Percentiles rank a stretch among this genome's conserved stretches.
Evolutionary conservation across 2,888 invertebrate species (phyloP).

Genomic region (Drosophila eohydei): DNA sequence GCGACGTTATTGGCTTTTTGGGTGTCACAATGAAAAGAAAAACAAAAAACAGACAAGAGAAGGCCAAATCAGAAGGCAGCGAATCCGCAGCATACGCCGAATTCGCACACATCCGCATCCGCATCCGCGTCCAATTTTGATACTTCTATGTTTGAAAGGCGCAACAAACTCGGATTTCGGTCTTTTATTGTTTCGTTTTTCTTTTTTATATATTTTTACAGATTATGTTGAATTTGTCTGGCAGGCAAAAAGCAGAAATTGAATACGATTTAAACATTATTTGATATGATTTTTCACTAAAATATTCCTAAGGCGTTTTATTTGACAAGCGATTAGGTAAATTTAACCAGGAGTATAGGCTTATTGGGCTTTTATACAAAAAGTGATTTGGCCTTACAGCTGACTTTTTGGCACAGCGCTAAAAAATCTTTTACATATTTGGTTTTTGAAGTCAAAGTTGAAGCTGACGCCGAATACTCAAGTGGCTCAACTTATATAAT

Average conservation of each 20-base stretch:
- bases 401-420: neutral
- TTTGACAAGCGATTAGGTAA: slow-evolving; percentile 1
- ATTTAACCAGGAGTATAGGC: neutral
- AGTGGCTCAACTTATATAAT: neutral
- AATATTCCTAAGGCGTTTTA: neutral
- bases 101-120: slow-evolving; percentile 26
- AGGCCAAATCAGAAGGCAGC: slow-evolving; percentile 49
- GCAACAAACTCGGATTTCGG: slow-evolving; percentile 3
- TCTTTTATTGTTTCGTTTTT: slow-evolving; percentile 40
- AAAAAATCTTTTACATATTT: neutral
- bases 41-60: neutral
- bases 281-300: slow-evolving; percentile 18
- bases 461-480: neutral
- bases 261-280: slow-evolving; percentile 20
- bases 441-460: neutral
- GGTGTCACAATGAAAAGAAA: slow-evolving; percentile 43
- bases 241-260: slow-evolving; percentile 15
- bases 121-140: slow-evolving; percentile 43
- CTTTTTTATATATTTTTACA: slow-evolving; percentile 21
- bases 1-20: slow-evolving; percentile 73
- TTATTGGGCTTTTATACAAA: neutral
- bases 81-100: slow-evolving; percentile 10
- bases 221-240: slow-evolving; percentile 34
- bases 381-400: neutral
- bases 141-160: slow-evolving; percentile 1